Evolutionary conservation across 2,113 vertebrate species (phyloP).

Genomic region (Mormyrus iriodes): DNA sequence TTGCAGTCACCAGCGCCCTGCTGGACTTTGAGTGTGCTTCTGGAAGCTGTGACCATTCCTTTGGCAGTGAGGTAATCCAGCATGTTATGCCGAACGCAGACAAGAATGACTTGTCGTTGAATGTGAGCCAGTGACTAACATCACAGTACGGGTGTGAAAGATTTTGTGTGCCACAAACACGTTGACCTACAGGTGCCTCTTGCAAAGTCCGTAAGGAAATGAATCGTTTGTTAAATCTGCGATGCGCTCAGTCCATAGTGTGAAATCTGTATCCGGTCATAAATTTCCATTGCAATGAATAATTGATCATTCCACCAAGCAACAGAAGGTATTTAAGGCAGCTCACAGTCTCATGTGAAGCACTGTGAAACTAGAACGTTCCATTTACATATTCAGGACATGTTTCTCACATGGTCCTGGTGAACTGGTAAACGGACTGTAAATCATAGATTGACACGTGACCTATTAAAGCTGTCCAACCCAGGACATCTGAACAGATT

Average conservation of each 20-base stretch:
- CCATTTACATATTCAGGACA: slow-evolving; percentile 18
- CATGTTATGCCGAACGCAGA: neutral
- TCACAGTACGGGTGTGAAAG: neutral
- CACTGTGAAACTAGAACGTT: slow-evolving; percentile 22
- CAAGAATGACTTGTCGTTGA: slow-evolving; percentile 5
- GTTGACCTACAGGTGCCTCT: neutral
- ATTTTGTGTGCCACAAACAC: neutral
- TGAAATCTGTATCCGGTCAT: slow-evolving; percentile 14
- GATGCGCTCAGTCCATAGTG: slow-evolving; percentile 20
- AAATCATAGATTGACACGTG: neutral
- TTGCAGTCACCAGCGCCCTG: slow-evolving; percentile 5
- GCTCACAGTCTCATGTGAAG: slow-evolving; percentile 11
- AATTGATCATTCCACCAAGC: slow-evolving; percentile 17
- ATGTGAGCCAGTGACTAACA: neutral
- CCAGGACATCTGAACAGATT: neutral
- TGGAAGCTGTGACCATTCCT: slow-evolving; percentile 25
- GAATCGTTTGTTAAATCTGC: slow-evolving; percentile 6
- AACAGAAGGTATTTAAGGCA: slow-evolving; percentile 19
- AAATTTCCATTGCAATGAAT: slow-evolving; percentile 23
- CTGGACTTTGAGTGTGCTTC: neutral
- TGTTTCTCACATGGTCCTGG: neutral
- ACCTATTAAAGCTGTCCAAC: neutral
- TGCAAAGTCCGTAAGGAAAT: neutral
- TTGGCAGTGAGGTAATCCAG: slow-evolving; percentile 27
- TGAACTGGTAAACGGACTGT: neutral